Evolutionary conservation across 1,140 invertebrate species (phyloP).

Genomic region (Dreissena rostriformis): DNA sequence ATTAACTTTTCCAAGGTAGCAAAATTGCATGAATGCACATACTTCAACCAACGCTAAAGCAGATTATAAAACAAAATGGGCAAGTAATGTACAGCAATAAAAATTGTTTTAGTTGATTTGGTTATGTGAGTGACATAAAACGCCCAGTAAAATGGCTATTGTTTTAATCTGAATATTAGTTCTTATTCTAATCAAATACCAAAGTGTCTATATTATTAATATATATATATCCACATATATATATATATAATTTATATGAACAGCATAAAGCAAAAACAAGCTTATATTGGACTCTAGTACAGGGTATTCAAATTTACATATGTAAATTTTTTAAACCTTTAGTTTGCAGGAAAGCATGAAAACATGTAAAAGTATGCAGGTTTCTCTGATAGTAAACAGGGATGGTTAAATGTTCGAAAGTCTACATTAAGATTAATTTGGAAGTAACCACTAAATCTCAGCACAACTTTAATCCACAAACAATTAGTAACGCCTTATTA

Average conservation of each 20-base stretch:
- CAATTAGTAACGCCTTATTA: constrained; percentile 58
- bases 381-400: not conserved
- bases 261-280: not conserved
- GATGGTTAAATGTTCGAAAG: not conserved
- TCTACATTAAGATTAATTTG: not conserved
- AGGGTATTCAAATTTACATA: not conserved
- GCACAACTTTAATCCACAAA: constrained; percentile 59
- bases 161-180: too few relatives aligned
- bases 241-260: too few relatives aligned
- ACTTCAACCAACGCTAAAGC: constrained; percentile 1
- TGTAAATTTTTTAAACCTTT: not conserved
- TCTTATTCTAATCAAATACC: too few relatives aligned
- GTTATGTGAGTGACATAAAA: too few relatives aligned
- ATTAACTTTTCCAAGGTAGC: too few relatives aligned
- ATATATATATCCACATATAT: not conserved
- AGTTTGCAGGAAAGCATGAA: not conserved
- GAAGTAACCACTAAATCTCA: constrained; percentile 21
- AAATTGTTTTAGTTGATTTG: too few relatives aligned
- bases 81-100: constrained; percentile 9
- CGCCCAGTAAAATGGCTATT: too few relatives aligned
- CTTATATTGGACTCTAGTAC: not conserved
- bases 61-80: constrained; percentile 22
- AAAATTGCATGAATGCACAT: not conserved
- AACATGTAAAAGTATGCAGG: not conserved
- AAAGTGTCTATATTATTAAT: too few relatives aligned